Conservation (phyloP, 2,797 vertebrate species). For the Pipistrellus kuhlii region DNA sequence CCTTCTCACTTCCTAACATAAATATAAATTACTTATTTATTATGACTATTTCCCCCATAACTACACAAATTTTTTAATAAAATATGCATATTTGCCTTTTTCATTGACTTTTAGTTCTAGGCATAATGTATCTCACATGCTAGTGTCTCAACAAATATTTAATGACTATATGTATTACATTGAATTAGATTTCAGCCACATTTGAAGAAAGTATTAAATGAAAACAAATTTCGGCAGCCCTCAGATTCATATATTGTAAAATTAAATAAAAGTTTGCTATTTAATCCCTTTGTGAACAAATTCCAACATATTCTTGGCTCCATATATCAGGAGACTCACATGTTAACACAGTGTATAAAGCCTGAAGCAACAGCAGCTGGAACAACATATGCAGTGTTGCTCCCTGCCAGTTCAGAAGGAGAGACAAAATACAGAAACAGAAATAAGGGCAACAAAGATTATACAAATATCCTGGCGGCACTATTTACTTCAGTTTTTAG, state of each 20-base stretch:
- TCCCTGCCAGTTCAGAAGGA: not conserved
- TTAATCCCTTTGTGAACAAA: not conserved
- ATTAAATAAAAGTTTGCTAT: not conserved
- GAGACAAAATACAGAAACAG: not conserved
- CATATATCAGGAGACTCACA: not conserved
- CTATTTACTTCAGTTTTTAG: constrained; percentile 8
- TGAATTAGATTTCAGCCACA: not conserved
- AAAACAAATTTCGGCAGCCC: not conserved
- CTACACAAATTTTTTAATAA: not conserved
- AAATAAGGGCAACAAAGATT: not conserved
- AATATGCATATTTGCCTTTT: not conserved
- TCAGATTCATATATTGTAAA: not conserved
- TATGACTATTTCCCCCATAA: not conserved
- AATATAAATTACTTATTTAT: not conserved
- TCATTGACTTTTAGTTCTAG: not conserved
- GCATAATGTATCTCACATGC: not conserved
- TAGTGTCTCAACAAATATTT: constrained; percentile 10
- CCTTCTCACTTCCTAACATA: not conserved
- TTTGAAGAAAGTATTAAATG: not conserved
- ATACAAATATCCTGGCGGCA: not conserved
- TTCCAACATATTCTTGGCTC: not conserved
- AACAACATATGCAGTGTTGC: not conserved
- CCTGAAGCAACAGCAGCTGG: constrained; percentile 48
- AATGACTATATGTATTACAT: not conserved
- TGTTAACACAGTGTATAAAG: not conserved